Percentiles rank a stretch among this genome's conserved stretches.
Conservation (phyloP, 2,797 vertebrate species). For the Acestrorhynchus altus region DNA sequence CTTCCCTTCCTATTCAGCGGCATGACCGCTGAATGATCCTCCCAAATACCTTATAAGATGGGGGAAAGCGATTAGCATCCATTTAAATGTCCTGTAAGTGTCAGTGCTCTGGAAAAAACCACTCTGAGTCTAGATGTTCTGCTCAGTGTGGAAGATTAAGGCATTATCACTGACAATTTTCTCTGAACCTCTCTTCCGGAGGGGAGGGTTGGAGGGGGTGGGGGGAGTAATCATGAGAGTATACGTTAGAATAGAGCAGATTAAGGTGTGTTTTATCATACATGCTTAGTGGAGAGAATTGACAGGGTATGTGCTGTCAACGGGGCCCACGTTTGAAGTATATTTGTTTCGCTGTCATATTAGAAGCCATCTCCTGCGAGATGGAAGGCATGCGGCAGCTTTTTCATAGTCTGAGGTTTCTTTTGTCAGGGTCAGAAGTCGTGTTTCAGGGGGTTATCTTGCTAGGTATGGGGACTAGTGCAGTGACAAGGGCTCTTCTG, state of each 20-base stretch:
- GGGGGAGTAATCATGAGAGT: conserved; percentile 17
- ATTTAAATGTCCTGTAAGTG: conserved; percentile 33
- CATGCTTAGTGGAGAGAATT: conserved; percentile 12
- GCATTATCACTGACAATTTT: conserved; percentile 38
- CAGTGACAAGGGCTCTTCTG: conserved; percentile 7
- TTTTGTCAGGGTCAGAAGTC: conserved; percentile 22
- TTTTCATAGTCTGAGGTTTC: conserved; percentile 21
- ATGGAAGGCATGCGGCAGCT: background rate
- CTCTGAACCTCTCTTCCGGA: conserved; percentile 24
- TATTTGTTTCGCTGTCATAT: conserved; percentile 38
- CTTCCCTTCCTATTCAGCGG: background rate
- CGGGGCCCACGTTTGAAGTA: conserved; percentile 16
- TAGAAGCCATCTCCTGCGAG: conserved; percentile 20
- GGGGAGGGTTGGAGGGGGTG: conserved; percentile 3
- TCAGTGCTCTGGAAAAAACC: background rate
- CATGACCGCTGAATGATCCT: conserved; percentile 15
- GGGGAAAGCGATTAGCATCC: conserved; percentile 47
- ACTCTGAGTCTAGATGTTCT: conserved; percentile 21
- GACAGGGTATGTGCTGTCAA: conserved; percentile 13
- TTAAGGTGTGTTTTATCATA: conserved; percentile 32
- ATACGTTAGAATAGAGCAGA: conserved; percentile 21
- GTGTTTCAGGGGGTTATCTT: background rate
- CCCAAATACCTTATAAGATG: conserved; percentile 11
- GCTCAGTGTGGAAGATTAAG: conserved; percentile 36
- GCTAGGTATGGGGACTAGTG: background rate